Evolutionary conservation across 2,113 vertebrate genomes (phyloP).

Genomic region (Neolamprologus modestus): DNA sequence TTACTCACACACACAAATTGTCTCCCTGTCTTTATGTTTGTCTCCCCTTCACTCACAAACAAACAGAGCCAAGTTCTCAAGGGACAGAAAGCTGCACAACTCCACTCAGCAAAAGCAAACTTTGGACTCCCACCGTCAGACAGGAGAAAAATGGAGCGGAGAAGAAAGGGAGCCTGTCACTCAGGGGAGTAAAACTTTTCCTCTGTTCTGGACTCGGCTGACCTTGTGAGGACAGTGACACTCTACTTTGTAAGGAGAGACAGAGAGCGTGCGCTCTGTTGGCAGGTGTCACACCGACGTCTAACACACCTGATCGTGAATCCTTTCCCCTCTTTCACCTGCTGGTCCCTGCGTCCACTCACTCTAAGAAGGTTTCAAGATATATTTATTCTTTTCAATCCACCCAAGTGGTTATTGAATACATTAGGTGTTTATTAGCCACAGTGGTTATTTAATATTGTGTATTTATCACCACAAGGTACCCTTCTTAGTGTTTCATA

Average conservation of each 20-base stretch:
- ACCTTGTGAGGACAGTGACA: conserved; percentile 35
- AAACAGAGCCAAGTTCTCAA: conserved; percentile 40
- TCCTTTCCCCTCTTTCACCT: neutral
- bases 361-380: neutral
- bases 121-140: conserved; percentile 25
- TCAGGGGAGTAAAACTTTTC: conserved; percentile 38
- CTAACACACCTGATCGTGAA: conserved; percentile 9
- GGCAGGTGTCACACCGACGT: conserved; percentile 12
- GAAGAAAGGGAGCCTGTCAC: conserved; percentile 26
- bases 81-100: conserved; percentile 27
- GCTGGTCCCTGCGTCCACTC: neutral
- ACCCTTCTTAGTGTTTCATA: neutral
- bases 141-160: neutral
- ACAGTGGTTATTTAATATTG: neutral
- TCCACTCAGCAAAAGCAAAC: conserved; percentile 35
- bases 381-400: neutral
- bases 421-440: neutral
- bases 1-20: conserved; percentile 21
- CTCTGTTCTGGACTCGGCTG: conserved; percentile 26
- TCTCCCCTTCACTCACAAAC: conserved; percentile 34
- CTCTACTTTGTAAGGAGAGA: neutral
- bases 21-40: conserved; percentile 22
- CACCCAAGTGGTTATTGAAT: neutral
- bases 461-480: neutral
- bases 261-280: neutral